phyloP scores from a whole-genome alignment of 2,888 invertebrate species.

The Hemicrepidius hirtus region DNA sequence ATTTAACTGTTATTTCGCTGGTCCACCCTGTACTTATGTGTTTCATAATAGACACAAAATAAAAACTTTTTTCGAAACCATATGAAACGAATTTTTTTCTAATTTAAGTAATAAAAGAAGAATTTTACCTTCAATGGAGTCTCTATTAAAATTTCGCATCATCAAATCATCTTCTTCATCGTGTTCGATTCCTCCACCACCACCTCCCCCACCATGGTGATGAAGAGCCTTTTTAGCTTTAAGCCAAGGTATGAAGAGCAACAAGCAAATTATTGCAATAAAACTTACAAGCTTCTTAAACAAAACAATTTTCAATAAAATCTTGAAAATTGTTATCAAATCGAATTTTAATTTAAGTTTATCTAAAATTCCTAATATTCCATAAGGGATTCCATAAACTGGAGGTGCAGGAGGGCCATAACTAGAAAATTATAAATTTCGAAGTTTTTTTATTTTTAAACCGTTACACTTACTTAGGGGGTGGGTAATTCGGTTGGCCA shows the following conservation, averaged over 20 bases:
- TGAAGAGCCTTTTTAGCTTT: conserved; percentile 61
- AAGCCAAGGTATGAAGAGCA: conserved; percentile 81
- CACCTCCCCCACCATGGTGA: conserved; percentile 35
- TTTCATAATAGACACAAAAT: no score
- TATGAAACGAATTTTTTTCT: no score
- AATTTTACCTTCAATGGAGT: background rate
- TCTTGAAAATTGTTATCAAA: conserved; percentile 83
- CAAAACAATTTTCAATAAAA: conserved; percentile 83
- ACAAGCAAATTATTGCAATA: conserved; percentile 83
- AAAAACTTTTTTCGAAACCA: no score
- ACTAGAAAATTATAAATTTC: conserved; percentile 17
- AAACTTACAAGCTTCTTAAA: conserved; percentile 90
- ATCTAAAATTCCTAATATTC: conserved; percentile 77
- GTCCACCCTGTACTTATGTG: no score
- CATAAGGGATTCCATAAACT: conserved; percentile 74
- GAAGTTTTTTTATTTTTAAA: background rate
- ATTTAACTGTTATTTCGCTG: no score
- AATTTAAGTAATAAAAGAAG: no score
- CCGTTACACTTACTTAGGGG: conserved; percentile 16
- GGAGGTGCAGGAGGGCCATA: conserved; percentile 52
- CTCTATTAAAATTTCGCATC: conserved; percentile 35
- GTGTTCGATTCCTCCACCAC: conserved; percentile 32
- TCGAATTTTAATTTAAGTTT: conserved; percentile 83
- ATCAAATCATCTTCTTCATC: conserved; percentile 54
- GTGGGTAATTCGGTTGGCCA: conserved; percentile 65